phyloP scores from a whole-genome alignment of 2,888 invertebrate species.

The Agonopterix arenella region DNA sequence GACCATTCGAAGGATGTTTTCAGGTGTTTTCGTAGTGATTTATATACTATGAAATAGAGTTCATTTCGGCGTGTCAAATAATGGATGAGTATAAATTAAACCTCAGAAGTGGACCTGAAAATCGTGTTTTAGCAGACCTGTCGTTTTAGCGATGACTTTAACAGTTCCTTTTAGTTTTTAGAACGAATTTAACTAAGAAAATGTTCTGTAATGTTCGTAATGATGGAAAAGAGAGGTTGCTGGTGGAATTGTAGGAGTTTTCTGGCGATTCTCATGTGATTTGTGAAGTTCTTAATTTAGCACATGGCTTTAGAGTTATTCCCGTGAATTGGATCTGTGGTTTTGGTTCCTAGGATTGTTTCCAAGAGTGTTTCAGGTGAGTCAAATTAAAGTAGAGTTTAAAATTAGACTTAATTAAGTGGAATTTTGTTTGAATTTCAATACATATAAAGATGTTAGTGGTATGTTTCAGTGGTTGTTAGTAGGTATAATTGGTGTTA shows the following conservation, averaged over 20 bases:
- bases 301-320: slow-evolving; percentile 6
- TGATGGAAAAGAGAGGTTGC: neutral
- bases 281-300: slow-evolving; percentile 8
- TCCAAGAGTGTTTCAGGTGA: too few species aligned
- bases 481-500: too few species aligned
- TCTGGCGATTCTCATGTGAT: neutral
- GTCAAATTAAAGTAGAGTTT: too few species aligned
- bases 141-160: slow-evolving; percentile 11
- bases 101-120: slow-evolving; percentile 20
- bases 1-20: too few species aligned
- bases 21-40: neutral
- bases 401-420: too few species aligned
- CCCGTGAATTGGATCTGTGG: slow-evolving; percentile 1
- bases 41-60: slow-evolving; percentile 7
- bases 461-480: too few species aligned
- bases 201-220: neutral
- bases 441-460: too few species aligned
- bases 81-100: slow-evolving; percentile 11
- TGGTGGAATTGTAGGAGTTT: neutral
- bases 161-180: slow-evolving; percentile 4
- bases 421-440: too few species aligned
- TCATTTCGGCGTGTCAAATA: slow-evolving; percentile 9
- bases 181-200: neutral
- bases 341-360: too few species aligned
- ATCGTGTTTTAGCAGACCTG: slow-evolving; percentile 19